Evolutionary conservation across 2,113 vertebrate genomes (phyloP).

Genomic region (Thunnus thynnus): DNA sequence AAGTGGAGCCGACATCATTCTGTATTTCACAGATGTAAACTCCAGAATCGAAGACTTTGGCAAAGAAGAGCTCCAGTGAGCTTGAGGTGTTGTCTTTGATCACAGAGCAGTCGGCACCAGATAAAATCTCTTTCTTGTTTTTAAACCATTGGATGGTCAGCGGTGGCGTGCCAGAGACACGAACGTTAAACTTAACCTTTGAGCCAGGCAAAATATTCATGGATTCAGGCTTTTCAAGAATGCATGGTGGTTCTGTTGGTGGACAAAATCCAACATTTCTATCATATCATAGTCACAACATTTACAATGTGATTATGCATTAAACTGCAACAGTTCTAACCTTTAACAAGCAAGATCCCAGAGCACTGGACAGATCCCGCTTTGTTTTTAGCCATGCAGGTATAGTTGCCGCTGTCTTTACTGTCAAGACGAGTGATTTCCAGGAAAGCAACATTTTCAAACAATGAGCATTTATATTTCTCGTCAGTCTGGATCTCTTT

Average conservation of each 20-base stretch:
- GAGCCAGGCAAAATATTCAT: conserved; percentile 88
- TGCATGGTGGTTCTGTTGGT: conserved; percentile 88
- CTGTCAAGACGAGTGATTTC: conserved; percentile 90
- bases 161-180: conserved; percentile 89
- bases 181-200: conserved; percentile 89
- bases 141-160: conserved; percentile 93
- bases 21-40: conserved; percentile 90
- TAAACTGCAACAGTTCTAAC: conserved; percentile 74
- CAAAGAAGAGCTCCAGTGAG: conserved; percentile 89
- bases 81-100: conserved; percentile 90
- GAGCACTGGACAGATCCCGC: conserved; percentile 91
- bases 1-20: conserved; percentile 90
- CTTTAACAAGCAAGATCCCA: conserved; percentile 91
- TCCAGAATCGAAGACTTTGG: conserved; percentile 88
- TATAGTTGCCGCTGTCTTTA: conserved; percentile 89
- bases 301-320: not conserved
- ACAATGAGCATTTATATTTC: conserved; percentile 92
- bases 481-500: conserved; percentile 89
- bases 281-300: not conserved
- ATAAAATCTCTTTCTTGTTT: conserved; percentile 89
- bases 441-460: conserved; percentile 93
- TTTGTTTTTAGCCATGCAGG: conserved; percentile 90
- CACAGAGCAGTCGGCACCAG: conserved; percentile 87
- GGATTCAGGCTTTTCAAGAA: conserved; percentile 90
- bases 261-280: conserved; percentile 5